These are phyloP conservation scores for Tetramorium simillimum DNA, from an alignment of 1,140 invertebrate genomes.

Conservation along the genomic window DNA sequence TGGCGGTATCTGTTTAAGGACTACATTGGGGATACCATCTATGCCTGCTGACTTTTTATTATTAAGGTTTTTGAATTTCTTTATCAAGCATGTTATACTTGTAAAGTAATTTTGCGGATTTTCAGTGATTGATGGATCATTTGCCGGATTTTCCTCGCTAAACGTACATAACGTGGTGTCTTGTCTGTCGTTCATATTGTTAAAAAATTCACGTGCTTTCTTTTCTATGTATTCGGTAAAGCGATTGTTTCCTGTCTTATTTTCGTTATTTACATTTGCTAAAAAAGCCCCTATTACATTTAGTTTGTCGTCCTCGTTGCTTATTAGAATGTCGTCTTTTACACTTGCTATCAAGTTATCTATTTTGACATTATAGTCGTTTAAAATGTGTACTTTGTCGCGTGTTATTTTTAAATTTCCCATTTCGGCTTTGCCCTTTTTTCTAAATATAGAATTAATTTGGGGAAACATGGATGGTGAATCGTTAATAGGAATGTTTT, in stretches of 20 bases:
- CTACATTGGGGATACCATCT: constrained; percentile 22
- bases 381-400: neutral
- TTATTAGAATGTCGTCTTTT: neutral
- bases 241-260: neutral
- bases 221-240: neutral
- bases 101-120: neutral
- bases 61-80: neutral
- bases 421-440: neutral
- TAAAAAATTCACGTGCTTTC: neutral
- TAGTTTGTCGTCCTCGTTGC: neutral
- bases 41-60: constrained; percentile 28
- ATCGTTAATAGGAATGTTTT: neutral
- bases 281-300: constrained; percentile 1
- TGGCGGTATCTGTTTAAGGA: neutral
- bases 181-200: neutral
- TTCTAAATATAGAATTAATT: neutral
- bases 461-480: neutral
- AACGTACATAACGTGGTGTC: neutral
- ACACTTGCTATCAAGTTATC: neutral
- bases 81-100: neutral
- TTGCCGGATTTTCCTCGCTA: neutral
- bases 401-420: neutral
- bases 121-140: neutral
- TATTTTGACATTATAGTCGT: neutral
- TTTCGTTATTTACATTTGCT: neutral